These are phyloP conservation scores for Acronicta alni DNA, from an alignment of 2,888 invertebrate genomes.

Conservation along the genomic window DNA sequence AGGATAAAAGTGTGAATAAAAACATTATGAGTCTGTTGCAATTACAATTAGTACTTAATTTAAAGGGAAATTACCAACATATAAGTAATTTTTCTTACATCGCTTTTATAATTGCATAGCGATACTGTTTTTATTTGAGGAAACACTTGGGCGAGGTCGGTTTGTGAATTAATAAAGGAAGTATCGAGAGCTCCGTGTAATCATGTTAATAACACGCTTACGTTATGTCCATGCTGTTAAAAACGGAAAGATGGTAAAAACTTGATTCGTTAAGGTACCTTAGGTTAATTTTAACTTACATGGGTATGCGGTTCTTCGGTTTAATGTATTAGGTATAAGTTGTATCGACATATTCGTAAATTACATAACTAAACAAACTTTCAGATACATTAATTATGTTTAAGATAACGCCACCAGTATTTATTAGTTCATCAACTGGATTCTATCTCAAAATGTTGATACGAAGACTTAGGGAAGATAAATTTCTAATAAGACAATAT, in stretches of 20 bases:
- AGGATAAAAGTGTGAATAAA: too few species aligned
- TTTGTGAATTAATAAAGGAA: constrained; percentile 68
- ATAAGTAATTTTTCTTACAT: constrained; percentile 18
- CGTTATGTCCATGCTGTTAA: constrained; percentile 31
- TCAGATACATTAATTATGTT: too few species aligned
- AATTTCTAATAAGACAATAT: constrained; percentile 6
- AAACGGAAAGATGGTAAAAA: constrained; percentile 41
- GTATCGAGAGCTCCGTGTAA: constrained; percentile 58
- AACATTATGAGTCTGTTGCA: too few species aligned
- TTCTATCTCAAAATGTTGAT: constrained; percentile 19
- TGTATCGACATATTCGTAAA: too few species aligned
- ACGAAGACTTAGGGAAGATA: constrained; percentile 16
- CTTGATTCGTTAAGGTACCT: constrained; percentile 24
- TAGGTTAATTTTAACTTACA: constrained; percentile 22
- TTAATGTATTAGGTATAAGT: too few species aligned
- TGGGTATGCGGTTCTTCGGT: neutral
- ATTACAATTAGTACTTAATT: neutral
- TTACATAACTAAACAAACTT: too few species aligned
- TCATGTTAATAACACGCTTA: constrained; percentile 61
- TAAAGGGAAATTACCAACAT: constrained; percentile 9
- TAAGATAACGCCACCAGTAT: too few species aligned
- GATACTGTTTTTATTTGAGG: constrained; percentile 57
- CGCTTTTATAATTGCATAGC: constrained; percentile 41
- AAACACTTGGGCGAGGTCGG: constrained; percentile 62
- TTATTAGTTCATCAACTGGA: constrained; percentile 19